A percentile compares a stretch with the other conserved stretches of the same genome.
Conservation (phyloP, 2,888 invertebrate genomes). For the Branchipolynoe longqiensis region DNA sequence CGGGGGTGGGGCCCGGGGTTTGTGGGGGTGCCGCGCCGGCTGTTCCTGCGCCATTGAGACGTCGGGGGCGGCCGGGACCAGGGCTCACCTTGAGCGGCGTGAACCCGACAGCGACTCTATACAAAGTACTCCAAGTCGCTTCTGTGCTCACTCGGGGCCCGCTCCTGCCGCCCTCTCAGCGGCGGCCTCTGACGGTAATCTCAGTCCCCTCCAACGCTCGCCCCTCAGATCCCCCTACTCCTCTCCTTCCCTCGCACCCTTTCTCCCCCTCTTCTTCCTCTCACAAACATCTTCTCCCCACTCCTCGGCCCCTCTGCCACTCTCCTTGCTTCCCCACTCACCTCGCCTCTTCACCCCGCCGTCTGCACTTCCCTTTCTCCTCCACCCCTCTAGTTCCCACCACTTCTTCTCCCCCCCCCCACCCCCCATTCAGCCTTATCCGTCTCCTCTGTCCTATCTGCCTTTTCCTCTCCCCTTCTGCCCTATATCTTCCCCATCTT, state of each 20-base stretch:
- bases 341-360: too few relatives aligned
- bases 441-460: background rate
- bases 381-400: too few relatives aligned
- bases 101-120: background rate
- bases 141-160: background rate
- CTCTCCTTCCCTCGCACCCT: background rate
- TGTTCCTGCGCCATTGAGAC: slow-evolving; percentile 32
- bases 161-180: background rate
- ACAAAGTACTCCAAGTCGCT: slow-evolving; percentile 20
- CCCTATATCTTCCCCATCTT: too few relatives aligned
- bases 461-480: too few relatives aligned
- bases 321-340: too few relatives aligned
- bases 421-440: background rate
- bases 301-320: too few relatives aligned
- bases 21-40: background rate
- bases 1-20: background rate
- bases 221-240: background rate
- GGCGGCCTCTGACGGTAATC: slow-evolving; percentile 6
- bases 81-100: slow-evolving; percentile 1
- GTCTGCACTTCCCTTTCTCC: too few relatives aligned
- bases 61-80: background rate
- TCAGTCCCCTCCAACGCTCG: background rate
- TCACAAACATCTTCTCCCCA: too few relatives aligned
- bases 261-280: background rate
- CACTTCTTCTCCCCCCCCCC: too few relatives aligned